phyloP scores from a whole-genome alignment of 2,113 vertebrate species.

The Anseranas semipalmata region DNA sequence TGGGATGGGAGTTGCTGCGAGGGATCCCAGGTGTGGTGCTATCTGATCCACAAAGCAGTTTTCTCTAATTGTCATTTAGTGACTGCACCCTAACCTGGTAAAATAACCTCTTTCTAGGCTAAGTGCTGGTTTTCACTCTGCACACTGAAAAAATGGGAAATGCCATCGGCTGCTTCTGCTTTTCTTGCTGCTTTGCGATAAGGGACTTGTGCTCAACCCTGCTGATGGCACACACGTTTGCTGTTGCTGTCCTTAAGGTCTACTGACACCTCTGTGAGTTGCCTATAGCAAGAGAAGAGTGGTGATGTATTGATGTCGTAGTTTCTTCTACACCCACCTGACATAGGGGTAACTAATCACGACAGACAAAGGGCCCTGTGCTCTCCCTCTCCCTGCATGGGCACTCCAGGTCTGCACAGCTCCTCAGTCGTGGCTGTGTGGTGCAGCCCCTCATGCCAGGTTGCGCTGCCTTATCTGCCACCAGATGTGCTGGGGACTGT shows the following conservation, averaged over 20 bases:
- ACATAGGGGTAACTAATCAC: accelerated
- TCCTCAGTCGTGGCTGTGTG: not conserved
- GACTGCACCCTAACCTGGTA: not conserved
- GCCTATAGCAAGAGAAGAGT: not conserved
- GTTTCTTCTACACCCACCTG: not conserved
- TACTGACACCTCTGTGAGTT: not conserved
- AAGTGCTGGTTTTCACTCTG: not conserved
- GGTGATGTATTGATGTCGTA: not conserved
- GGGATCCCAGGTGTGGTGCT: not conserved
- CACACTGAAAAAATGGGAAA: not conserved
- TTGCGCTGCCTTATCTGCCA: not conserved
- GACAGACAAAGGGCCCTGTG: not conserved
- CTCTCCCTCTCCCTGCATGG: not conserved
- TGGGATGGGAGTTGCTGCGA: not conserved
- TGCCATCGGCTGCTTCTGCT: not conserved
- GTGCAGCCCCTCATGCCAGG: not conserved
- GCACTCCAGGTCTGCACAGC: not conserved
- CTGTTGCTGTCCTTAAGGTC: not conserved
- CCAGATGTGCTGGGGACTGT: not conserved
- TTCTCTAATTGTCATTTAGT: not conserved
- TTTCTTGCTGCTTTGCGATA: not conserved
- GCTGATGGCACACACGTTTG: accelerated
- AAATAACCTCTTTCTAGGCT: not conserved
- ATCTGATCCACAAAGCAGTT: not conserved
- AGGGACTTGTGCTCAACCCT: not conserved